Evolutionary conservation across 2,888 invertebrate species (phyloP), one percentile per base, ranked within the genome.

Genomic region (Oxytorus armatus): DNA sequence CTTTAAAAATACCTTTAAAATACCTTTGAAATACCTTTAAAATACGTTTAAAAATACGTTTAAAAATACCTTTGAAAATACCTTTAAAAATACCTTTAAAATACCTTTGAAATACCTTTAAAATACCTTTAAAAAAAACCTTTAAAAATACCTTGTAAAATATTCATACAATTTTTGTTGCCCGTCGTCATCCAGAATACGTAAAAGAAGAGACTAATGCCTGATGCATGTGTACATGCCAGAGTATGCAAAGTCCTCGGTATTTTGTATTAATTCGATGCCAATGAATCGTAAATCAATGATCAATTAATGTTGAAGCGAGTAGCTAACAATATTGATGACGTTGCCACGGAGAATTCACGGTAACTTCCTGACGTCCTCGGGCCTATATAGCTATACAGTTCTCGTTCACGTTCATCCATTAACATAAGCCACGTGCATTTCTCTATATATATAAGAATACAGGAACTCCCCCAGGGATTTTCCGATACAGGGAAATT

Each of bases 231-330:
- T n/a, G 1, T n/a, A 10, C 33, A 33, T 57, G 29, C 4, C 8
- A 33, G 55, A 33, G 33, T 18, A 8, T 33, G 2, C 16, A 16
- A 18, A 18, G 8, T 16, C 10, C 5, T 3, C 18, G 16, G 36
- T 53, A 39, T 29, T 61, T 25, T 25, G 0, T 18, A 23, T 1
- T 39, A 66, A 10, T 25, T 47, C 2, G 18, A 8, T 36, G 36
- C 47, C 16, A 47, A 25, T 47, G n/a, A 29, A 14, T 57, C 66
- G 51, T 68, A 36, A 63, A 78, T 68, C 66, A 47, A 25, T 53
- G 61, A 53, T 68, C 59, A 61, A 72, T 78, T 68, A 63, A 63
- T 61, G 51, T 53, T 61, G 16, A 3, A 51, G 47, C 14, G 16
- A n/a, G 39, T 11, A 11, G 39, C 14, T 39, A 55, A 33, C 65